These are phyloP conservation scores for Ammospiza nelsoni DNA, from an alignment of 2,113 vertebrate genomes.

Conservation along the genomic window DNA sequence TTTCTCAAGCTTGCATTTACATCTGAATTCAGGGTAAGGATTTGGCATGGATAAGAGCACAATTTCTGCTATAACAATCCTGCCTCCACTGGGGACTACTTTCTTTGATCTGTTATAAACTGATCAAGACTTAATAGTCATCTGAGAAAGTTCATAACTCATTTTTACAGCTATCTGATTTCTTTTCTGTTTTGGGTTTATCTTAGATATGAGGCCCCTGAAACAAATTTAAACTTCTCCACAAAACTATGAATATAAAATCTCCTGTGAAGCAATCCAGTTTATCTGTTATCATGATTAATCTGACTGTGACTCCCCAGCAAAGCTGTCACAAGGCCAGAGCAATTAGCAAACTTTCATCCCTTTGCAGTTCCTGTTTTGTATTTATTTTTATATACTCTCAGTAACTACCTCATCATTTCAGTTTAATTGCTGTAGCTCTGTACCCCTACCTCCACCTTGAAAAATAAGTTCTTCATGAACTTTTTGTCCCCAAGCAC, in stretches of 20 bases:
- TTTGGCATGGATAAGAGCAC: slow-evolving; percentile 1
- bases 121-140: slow-evolving; percentile 29
- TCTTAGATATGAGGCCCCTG: not conserved
- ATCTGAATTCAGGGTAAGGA: not conserved
- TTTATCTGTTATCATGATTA: slow-evolving; percentile 17
- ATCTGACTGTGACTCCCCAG: slow-evolving; percentile 1
- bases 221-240: slow-evolving; percentile 34
- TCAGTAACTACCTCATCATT: not conserved
- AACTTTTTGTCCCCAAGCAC: slow-evolving; percentile 30
- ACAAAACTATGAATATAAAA: not conserved
- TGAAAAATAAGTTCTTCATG: not conserved
- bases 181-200: slow-evolving; percentile 25
- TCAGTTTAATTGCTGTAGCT: not conserved
- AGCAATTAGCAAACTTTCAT: slow-evolving; percentile 20
- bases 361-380: slow-evolving; percentile 13
- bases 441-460: not conserved
- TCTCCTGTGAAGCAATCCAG: not conserved
- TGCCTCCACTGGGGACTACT: not conserved
- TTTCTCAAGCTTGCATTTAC: slow-evolving; percentile 15
- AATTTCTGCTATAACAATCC: not conserved
- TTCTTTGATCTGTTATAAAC: slow-evolving; percentile 51
- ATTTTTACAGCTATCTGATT: slow-evolving; percentile 37
- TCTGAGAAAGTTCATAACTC: slow-evolving; percentile 28
- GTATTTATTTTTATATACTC: slow-evolving; percentile 23
- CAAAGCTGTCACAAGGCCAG: slow-evolving; percentile 13